Conservation (phyloP, 2,113 vertebrate species). For the Oryzias javanicus region DNA sequence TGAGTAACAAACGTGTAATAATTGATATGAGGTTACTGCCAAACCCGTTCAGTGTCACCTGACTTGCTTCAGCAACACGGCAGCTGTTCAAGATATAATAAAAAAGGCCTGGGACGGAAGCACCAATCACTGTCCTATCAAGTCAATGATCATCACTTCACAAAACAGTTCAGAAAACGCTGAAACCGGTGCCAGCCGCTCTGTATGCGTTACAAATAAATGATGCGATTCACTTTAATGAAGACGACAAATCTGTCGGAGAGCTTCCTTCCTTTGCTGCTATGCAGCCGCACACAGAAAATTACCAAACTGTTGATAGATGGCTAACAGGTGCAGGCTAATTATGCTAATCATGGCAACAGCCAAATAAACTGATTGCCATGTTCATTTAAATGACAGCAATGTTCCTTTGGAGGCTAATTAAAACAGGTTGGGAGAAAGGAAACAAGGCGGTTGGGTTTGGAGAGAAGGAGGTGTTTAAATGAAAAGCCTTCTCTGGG, state of each 20-base stretch:
- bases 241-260: constrained; percentile 53
- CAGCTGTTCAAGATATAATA: neutral
- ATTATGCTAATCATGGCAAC: constrained; percentile 74
- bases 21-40: neutral
- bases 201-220: constrained; percentile 37
- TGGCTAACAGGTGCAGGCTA: constrained; percentile 74
- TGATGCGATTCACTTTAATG: constrained; percentile 33
- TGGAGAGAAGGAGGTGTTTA: constrained; percentile 61
- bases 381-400: constrained; percentile 77
- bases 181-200: constrained; percentile 16
- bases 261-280: constrained; percentile 43
- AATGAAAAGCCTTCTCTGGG: constrained; percentile 66
- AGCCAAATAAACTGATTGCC: constrained; percentile 78
- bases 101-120: too few species aligned
- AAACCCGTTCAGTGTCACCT: neutral
- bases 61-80: constrained; percentile 5
- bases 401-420: constrained; percentile 74
- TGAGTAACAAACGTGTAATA: neutral
- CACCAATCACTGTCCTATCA: neutral
- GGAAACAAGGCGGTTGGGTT: constrained; percentile 54
- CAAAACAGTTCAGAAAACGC: constrained; percentile 15
- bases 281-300: constrained; percentile 56
- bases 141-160: constrained; percentile 21
- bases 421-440: constrained; percentile 66
- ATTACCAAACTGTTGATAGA: constrained; percentile 72